Base-by-base conservation (phyloP, 2,797 vertebrate genomes). In the Danio tinwini region DNA sequence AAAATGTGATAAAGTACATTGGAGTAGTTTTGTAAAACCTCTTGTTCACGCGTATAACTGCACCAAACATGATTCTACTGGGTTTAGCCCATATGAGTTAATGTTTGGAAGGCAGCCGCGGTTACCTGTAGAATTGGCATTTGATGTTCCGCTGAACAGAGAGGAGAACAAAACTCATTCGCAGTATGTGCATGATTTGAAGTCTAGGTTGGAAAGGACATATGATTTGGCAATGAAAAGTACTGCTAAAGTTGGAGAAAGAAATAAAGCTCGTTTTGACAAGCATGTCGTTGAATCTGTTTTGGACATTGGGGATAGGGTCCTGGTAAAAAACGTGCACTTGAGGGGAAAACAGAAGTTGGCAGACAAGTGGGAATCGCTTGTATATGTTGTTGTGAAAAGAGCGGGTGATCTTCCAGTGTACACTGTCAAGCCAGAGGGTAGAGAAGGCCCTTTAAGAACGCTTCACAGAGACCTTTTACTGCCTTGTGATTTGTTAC, bases 341-440 rank as follows among this genome's bases (percentile, higher is more conserved):
- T 5, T 47, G 1, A 45, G 42, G 7, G 44, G 44, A 6, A 45
- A 67, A 47, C 63, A 67, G 2, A 47, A 47, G 45, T 7, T 47
- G 16, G 63, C 63, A 3, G 63, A 67, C 44, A 67, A 65, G 12
- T 67, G 63, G 63, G 42, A 67, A 47, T 19, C 63, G 12, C n/a
- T 19, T 67, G 17, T 67, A 7, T 21, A 67, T 21, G 17, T 47
- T 21, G 17, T 47, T 11, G 63, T 47, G 0, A 45, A 4, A 13
- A 44, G 63, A 5, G 63, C 12, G 5, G 19, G 44, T 7, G n/a
- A 47, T 13, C 63, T 67, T 17, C 44, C 63, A 4, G 63, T 67
- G 44, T 67, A 67, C 17, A 67, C 42, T 19, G 17, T 67, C 7
- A 67, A 7, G 17, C 63, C 63, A 14, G 63, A 67, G 45, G 44